Conservation (phyloP, 2,888 invertebrate genomes). For the Hypena proboscidalis region DNA sequence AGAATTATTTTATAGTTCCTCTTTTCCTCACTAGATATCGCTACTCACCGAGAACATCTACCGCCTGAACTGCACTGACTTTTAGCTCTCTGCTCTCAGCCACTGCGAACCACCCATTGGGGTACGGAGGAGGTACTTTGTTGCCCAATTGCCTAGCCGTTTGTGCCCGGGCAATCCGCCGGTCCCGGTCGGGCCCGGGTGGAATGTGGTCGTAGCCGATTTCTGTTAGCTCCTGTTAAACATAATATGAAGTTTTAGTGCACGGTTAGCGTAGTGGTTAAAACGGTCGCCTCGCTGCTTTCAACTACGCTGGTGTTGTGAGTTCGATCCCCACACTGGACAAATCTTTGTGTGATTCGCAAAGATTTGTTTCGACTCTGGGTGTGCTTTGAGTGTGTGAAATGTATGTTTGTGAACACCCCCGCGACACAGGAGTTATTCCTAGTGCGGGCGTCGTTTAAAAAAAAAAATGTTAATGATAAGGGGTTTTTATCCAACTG, state of each 20-base stretch:
- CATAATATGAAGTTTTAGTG: not conserved
- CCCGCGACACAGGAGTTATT: no score
- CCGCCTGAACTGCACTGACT: conserved; percentile 82
- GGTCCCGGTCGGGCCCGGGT: conserved; percentile 53
- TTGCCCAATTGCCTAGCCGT: conserved; percentile 85
- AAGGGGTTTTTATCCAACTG: no score
- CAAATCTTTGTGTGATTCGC: no score
- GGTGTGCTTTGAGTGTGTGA: no score
- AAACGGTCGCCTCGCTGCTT: no score
- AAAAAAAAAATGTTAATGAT: no score
- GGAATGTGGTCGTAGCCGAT: conserved; percentile 75
- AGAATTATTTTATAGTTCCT: not conserved
- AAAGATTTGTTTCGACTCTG: no score
- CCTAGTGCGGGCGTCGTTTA: no score
- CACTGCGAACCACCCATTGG: conserved; percentile 95
- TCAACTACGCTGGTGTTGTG: no score
- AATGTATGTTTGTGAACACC: no score
- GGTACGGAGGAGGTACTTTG: conserved; percentile 92
- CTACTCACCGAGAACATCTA: conserved; percentile 87
- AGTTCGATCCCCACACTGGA: no score
- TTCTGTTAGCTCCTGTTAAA: conserved; percentile 74
- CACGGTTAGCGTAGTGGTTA: no score
- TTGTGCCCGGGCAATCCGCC: conserved; percentile 75
- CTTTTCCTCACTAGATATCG: conserved; percentile 30
- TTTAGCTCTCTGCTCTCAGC: conserved; percentile 88